phyloP scores from a whole-genome alignment of 1,140 invertebrate genomes.

The Lepidurus apus region DNA sequence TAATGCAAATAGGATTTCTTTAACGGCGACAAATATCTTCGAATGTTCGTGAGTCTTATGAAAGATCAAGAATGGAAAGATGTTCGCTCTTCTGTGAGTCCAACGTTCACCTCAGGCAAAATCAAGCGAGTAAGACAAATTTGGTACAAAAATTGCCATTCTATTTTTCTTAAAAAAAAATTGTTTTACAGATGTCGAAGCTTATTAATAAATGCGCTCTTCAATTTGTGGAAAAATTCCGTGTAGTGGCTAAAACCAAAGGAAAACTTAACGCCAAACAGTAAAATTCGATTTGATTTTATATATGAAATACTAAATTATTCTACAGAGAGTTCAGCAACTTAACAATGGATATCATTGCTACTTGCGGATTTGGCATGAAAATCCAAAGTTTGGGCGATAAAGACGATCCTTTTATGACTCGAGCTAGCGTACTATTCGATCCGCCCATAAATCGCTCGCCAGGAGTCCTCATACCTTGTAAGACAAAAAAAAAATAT shows the following conservation, averaged over 20 bases:
- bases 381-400: slow-evolving; percentile 36
- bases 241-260: not conserved
- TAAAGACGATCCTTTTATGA: slow-evolving; percentile 21
- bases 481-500: not conserved
- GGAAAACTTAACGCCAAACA: slow-evolving; percentile 23
- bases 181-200: not conserved
- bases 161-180: no score
- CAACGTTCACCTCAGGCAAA: slow-evolving; percentile 47
- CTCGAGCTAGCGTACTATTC: not conserved
- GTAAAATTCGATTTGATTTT: slow-evolving; percentile 22
- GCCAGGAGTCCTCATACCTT: not conserved
- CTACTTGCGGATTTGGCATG: slow-evolving; percentile 47
- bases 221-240: not conserved
- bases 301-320: not conserved
- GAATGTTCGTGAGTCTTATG: slow-evolving; percentile 24
- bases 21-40: not conserved
- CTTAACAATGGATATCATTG: slow-evolving; percentile 49
- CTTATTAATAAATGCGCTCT: not conserved
- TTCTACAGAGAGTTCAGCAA: no score
- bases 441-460: slow-evolving; percentile 7
- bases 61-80: slow-evolving; percentile 30
- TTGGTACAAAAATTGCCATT: no score
- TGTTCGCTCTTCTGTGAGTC: slow-evolving; percentile 43
- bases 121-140: slow-evolving; percentile 41
- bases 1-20: not conserved